Percentiles rank a stretch among this genome's conserved stretches.
phyloP scores from a whole-genome alignment of 2,113 vertebrate species.

The Crotalus tigris region DNA sequence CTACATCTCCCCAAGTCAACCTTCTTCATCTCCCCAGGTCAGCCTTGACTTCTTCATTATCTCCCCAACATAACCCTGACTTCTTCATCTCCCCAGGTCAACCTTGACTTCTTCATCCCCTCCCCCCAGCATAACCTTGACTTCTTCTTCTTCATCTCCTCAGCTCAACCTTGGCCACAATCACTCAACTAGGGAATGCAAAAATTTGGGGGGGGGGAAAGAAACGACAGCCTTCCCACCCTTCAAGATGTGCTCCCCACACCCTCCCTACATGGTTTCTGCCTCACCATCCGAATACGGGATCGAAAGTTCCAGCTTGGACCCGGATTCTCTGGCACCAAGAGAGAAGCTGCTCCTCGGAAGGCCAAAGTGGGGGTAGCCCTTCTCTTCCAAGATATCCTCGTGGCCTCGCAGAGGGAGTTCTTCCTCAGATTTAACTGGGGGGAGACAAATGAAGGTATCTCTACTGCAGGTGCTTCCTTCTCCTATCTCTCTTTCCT shows the following conservation, averaged over 20 bases:
- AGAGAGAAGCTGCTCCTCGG: fast-evolving
- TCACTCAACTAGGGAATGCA: neutral
- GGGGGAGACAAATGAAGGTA: neutral
- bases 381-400: neutral
- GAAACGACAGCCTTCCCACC: too few species aligned
- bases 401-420: neutral
- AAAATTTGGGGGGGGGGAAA: too few species aligned
- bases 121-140: too few species aligned
- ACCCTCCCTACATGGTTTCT: neutral
- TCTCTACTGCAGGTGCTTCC: neutral
- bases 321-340: neutral
- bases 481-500: neutral
- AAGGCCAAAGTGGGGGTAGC: neutral
- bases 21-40: too few species aligned
- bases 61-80: too few species aligned
- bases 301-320: neutral
- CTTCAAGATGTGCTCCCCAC: too few species aligned
- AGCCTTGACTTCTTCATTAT: too few species aligned
- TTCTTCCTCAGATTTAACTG: slow-evolving; percentile 8
- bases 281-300: slow-evolving; percentile 10
- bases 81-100: too few species aligned
- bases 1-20: too few species aligned
- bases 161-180: neutral
- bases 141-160: neutral
- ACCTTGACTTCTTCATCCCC: too few species aligned